Percentiles rank a stretch among this genome's conserved stretches.
Conservation (phyloP, 37 sponge, comb jelly and placozoan genomes). For the Tethya wilhelma region DNA sequence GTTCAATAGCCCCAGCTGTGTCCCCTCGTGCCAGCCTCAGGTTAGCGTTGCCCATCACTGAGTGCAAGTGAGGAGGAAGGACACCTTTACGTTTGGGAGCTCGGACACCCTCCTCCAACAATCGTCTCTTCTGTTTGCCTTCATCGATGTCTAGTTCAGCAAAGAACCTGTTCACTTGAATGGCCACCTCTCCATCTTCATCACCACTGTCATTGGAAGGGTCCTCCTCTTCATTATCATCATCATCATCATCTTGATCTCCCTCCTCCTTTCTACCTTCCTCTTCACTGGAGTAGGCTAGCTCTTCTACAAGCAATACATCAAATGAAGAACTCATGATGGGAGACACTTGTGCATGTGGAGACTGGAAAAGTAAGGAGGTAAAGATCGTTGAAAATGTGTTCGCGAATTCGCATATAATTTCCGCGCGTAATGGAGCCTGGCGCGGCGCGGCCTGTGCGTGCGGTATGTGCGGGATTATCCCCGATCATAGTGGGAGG, state of each 20-base stretch:
- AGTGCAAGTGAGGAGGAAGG: constrained; percentile 80
- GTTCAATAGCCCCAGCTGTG: constrained; percentile 69
- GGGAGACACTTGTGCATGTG: too few relatives aligned
- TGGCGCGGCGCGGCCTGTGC: too few relatives aligned
- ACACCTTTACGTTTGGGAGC: constrained; percentile 35
- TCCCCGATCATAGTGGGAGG: too few relatives aligned
- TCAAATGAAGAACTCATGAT: too few relatives aligned
- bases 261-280: background rate
- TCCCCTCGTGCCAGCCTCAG: constrained; percentile 82
- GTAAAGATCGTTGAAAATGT: too few relatives aligned
- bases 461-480: too few relatives aligned
- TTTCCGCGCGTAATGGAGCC: too few relatives aligned
- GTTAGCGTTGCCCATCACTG: constrained; percentile 92
- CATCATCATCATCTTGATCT: background rate
- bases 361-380: too few relatives aligned
- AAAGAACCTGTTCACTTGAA: constrained; percentile 72
- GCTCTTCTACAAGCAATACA: too few relatives aligned
- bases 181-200: background rate
- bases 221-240: background rate
- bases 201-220: constrained; percentile 19
- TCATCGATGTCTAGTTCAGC: constrained; percentile 63
- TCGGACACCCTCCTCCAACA: constrained; percentile 29
- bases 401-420: too few relatives aligned
- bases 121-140: constrained; percentile 37
- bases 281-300: too few relatives aligned